Evolutionary conservation across 2,888 invertebrate species (phyloP), one percentile per base, ranked within the genome.

Genomic region (Gonocerus acuteangulatus): DNA sequence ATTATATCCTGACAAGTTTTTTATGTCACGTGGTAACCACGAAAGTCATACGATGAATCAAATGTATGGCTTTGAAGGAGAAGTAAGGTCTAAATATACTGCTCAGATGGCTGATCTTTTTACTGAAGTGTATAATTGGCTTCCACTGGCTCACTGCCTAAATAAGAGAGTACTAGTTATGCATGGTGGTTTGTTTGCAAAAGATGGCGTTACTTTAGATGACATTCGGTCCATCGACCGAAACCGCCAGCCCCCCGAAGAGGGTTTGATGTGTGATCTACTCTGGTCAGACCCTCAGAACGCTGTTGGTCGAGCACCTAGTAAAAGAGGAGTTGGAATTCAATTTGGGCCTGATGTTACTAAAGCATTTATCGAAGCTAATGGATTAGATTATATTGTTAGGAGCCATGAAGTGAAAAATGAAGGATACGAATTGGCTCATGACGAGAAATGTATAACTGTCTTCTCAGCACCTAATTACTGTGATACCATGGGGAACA

Each of bases 381-480:
- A 99, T 76, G 84, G 86, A 22, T 80, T 99, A 59, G 90, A 95
- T 70, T 99, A 97, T 74, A 78, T 99, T 69, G 88, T 99, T 62
- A 81, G 97, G 62, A 95, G 95, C 75, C 99, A 99, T 74, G 99
- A 99, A 75, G 96, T 97, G 52, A 97, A 97, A 77, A 87, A 89
- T 69, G 88, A 90, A 61, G 99, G 99, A 0, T 99, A 95, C 73
- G 97, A 99, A 76, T 78, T 92, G 47, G 89, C 90, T 23, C 99
- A 99, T 73, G 85, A 90, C 71, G 95, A 93, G 36, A 91, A 91
- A 73, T 97, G 97, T 74, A 92, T 97, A 72, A 99, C 99, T 11
- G 95, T 99, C 49, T 99, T 99, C 80, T 96, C 96, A 1, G 99
- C 99, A 69, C 99, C 99, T 67, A 99, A 99, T 76, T 99, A 99